Evolutionary conservation across 2,113 vertebrate species (phyloP).

Genomic region (Sisor rabdophorus): DNA sequence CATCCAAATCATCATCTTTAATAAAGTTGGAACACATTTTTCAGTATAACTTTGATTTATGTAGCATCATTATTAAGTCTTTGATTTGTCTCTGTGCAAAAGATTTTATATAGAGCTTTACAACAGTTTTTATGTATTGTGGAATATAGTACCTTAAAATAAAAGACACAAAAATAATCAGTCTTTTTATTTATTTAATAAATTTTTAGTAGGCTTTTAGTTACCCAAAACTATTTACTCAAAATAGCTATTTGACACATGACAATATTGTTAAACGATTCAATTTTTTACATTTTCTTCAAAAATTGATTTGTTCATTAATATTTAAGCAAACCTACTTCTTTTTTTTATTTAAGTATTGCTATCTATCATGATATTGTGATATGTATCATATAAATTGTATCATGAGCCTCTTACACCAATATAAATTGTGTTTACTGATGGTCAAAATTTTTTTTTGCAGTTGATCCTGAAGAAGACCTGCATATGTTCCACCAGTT

Average conservation of each 20-base stretch:
- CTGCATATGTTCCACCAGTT: constrained; percentile 74
- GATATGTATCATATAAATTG: too few species aligned
- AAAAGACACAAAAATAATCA: neutral
- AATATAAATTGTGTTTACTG: neutral
- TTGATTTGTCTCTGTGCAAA: neutral
- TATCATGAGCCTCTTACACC: too few species aligned
- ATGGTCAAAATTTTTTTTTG: neutral
- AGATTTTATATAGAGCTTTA: neutral
- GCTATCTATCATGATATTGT: too few species aligned
- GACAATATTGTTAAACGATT: neutral
- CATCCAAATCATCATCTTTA: neutral
- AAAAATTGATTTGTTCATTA: too few species aligned
- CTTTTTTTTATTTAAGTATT: too few species aligned
- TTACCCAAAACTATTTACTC: too few species aligned
- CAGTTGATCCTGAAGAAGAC: constrained; percentile 83
- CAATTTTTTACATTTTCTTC: too few species aligned
- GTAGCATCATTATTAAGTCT: neutral
- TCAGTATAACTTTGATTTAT: neutral
- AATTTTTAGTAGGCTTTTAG: neutral
- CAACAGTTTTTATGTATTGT: neutral
- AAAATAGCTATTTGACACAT: neutral
- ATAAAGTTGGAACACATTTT: neutral
- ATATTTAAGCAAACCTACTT: too few species aligned
- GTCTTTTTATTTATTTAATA: too few species aligned
- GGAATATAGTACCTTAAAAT: neutral